These are phyloP conservation scores for Punctoribates punctum DNA, from an alignment of 2,888 invertebrate species.

Conservation along the genomic window DNA sequence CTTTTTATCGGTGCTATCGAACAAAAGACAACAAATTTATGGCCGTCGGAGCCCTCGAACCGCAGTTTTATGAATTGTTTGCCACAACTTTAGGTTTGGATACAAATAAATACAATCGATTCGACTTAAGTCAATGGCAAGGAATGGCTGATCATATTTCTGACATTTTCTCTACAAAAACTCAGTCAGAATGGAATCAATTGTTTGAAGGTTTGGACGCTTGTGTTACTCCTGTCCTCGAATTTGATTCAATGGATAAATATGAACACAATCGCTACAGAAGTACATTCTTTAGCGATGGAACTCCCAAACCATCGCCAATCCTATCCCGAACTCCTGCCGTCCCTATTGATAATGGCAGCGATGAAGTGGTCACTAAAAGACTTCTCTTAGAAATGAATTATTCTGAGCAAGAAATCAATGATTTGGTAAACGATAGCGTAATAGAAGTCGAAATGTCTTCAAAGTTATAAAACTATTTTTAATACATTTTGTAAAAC, in stretches of 20 bases:
- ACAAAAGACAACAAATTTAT: conserved; percentile 88
- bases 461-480: neutral
- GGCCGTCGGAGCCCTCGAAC: conserved; percentile 92
- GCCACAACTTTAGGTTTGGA: conserved; percentile 54
- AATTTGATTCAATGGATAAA: conserved; percentile 65
- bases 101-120: conserved; percentile 27
- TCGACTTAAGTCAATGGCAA: conserved; percentile 57
- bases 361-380: conserved; percentile 60
- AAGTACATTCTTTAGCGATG: conserved; percentile 35
- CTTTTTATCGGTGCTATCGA: conserved; percentile 77
- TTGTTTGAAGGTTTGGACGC: conserved; percentile 80
- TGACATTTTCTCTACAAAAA: conserved; percentile 54
- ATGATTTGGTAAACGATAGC: conserved; percentile 22
- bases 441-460: neutral
- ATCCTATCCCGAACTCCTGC: conserved; percentile 72
- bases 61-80: conserved; percentile 76
- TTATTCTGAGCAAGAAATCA: conserved; percentile 61
- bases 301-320: conserved; percentile 71
- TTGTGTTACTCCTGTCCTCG: conserved; percentile 87
- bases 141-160: conserved; percentile 53
- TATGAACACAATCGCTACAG: conserved; percentile 60
- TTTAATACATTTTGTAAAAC: too few relatives aligned
- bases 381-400: conserved; percentile 65
- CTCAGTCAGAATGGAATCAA: conserved; percentile 56
- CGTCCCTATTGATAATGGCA: neutral